Base-by-base conservation (phyloP, 2,113 vertebrate genomes). In the Dolichotis patagonum region DNA sequence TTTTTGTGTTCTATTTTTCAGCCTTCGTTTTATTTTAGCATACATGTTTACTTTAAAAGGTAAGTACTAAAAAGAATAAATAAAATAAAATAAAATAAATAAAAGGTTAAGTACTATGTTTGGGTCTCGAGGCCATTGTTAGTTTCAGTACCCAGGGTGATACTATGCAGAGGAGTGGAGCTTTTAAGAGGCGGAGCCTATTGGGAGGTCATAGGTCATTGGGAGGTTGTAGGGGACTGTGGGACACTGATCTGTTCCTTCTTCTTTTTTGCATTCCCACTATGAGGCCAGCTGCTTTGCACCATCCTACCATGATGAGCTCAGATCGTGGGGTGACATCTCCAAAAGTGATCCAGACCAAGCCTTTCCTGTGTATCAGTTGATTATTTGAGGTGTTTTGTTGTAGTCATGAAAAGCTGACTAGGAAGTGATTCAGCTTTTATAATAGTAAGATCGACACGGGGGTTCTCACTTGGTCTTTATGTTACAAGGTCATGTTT, bases 41-140 rank as follows among this genome's bases (percentile, higher is more conserved):
- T 43, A 71, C 32, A 41, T 82, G 63, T 80, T 95, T 92, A 54
- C 85, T 49, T 87, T 49, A 58, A 63, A 75, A 75, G 5, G 17
- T 54, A 80, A 69, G 26, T 49, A 38, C 73, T 46, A 49, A 54
- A 54, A 54, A 16, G 16, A 54, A 54, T 54, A 17, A 54, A 54
- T 54, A 54, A 54, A 54, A 54, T 54, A 54, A 54, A 54, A 54
- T 54, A 7, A 54, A 54, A 54, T 54, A 54, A 14, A 52, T 49
- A 58, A 62, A 73, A 75, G 5, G 17, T n/a, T n/a, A 80, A 69
- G 26, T 49, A 38, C 43, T 46, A 49, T 16, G 5, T 30, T 77
- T 46, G 73, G 12, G 14, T 32, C 32, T 54, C 10, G 4, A 82
- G 49, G 19, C 20, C 22, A 1, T 22, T 26, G 10, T 38, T 56